Base-by-base conservation (phyloP, 2,888 invertebrate genomes). In the Hermodice carunculata region DNA sequence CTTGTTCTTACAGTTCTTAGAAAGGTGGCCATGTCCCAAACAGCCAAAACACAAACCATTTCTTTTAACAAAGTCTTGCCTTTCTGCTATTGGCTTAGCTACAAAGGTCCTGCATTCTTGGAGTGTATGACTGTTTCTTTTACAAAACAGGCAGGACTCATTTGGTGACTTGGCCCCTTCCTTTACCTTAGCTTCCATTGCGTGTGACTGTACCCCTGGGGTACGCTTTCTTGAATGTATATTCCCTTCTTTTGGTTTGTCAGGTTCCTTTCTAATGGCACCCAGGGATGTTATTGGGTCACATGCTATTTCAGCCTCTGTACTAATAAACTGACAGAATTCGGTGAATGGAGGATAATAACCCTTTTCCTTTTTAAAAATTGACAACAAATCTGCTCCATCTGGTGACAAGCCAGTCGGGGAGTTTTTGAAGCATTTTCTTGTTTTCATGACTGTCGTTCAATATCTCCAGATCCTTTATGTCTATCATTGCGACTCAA, bases 31-130 rank as follows among this genome's bases (percentile, higher is more conserved):
- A 17, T 29, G n/a, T 3, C 46, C 1, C 22, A 76, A 37, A 59
- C 75, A 76, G 5, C 73, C 74, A 68, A 66, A 76, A 57, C 72
- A 75, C 11, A 73, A 54, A 3, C 63, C 57, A 11, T 71, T 64
- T 14, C 56, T 62, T 37, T 29, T 58, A 14, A 62, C 61, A 54
- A 54, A 43, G n/a, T 60, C 3, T 6, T 37, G 31, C 40, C 14
- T 43, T 19, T 52, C 60, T 11, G n/a, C 6, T n/a, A 11, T 26
- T 2, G 42, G 32, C 40, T 34, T 34, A n/a, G 46, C n/a, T 28
- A 4, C n/a, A 22, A 52, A 31, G 24, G 22, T 24, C 29, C 49
- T 49, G 49, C 49, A 49, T 17, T 49, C 5, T 6, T 4, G 11
- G 24, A 49, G 29, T 6, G 22, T 22, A 32, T 52, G 52, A 19